Evolutionary conservation across 2,888 invertebrate species (phyloP).

Genomic region (Tiliacea aurago): DNA sequence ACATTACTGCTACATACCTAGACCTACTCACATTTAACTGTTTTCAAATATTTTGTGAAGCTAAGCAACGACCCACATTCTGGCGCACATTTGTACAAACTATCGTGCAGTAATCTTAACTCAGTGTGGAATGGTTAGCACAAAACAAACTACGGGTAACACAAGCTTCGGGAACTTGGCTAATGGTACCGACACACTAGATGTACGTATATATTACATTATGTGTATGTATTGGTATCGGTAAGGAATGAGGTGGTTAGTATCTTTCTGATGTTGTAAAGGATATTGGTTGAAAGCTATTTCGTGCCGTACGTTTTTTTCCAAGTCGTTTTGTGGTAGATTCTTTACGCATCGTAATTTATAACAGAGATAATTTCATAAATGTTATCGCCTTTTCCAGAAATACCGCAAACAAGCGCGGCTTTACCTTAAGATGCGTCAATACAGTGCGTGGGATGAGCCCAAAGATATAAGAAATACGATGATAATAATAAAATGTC

Average conservation of each 20-base stretch:
- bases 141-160: conserved; percentile 38
- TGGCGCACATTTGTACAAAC: conserved; percentile 26
- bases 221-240: background rate
- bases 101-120: conserved; percentile 49
- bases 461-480: too few relatives aligned
- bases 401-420: too few relatives aligned
- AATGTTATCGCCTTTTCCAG: too few relatives aligned
- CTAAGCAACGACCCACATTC: conserved; percentile 8
- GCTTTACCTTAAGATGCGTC: too few relatives aligned
- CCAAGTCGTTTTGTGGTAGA: too few relatives aligned
- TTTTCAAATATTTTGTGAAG: conserved; percentile 25
- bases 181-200: conserved; percentile 24
- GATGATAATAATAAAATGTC: too few relatives aligned
- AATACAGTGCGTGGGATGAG: too few relatives aligned
- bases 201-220: background rate
- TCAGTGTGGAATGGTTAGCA: conserved; percentile 34
- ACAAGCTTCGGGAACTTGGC: conserved; percentile 41
- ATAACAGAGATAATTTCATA: too few relatives aligned
- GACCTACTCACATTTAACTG: conserved; percentile 7
- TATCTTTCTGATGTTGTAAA: conserved; percentile 10
- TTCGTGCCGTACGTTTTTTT: too few relatives aligned
- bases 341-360: too few relatives aligned
- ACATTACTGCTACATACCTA: background rate
- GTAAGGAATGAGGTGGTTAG: background rate
- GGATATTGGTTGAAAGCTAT: too few relatives aligned